These are phyloP conservation scores for Drosophila insularis DNA, from an alignment of 1,140 invertebrate species.

Conservation along the genomic window DNA sequence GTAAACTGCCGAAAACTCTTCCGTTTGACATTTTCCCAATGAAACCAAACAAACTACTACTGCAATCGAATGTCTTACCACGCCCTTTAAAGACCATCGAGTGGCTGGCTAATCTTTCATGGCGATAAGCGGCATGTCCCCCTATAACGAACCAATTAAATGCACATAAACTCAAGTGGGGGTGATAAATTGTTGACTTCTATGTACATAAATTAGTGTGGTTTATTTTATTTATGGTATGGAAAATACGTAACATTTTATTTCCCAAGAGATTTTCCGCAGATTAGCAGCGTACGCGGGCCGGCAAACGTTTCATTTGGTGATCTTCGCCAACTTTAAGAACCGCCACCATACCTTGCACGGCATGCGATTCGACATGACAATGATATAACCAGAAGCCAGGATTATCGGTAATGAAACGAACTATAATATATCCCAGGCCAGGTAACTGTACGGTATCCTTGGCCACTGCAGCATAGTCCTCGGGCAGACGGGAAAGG, in stretches of 20 bases:
- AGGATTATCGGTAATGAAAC: conserved; percentile 74
- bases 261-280: background rate
- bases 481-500: conserved; percentile 51
- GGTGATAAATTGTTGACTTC: background rate
- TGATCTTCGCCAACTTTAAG: conserved; percentile 83
- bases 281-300: conserved; percentile 54
- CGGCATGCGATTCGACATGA: conserved; percentile 82
- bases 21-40: conserved; percentile 20
- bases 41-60: conserved; percentile 13
- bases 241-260: background rate
- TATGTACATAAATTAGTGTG: background rate
- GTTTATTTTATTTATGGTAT: background rate
- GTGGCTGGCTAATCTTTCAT: background rate
- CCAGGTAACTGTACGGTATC: conserved; percentile 75
- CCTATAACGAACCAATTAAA: conserved; percentile 15
- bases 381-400: conserved; percentile 80
- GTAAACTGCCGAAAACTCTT: background rate
- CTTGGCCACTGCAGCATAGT: conserved; percentile 67
- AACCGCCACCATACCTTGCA: conserved; percentile 84
- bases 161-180: conserved; percentile 15
- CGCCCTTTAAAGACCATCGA: conserved; percentile 18
- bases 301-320: conserved; percentile 73
- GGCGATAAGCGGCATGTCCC: conserved; percentile 19
- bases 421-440: conserved; percentile 70
- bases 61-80: background rate